A percentile compares a stretch with the other conserved stretches of the same genome.
These are phyloP conservation scores for Poecilia velifera DNA, from an alignment of 2,797 vertebrate species.

Conservation along the genomic window DNA sequence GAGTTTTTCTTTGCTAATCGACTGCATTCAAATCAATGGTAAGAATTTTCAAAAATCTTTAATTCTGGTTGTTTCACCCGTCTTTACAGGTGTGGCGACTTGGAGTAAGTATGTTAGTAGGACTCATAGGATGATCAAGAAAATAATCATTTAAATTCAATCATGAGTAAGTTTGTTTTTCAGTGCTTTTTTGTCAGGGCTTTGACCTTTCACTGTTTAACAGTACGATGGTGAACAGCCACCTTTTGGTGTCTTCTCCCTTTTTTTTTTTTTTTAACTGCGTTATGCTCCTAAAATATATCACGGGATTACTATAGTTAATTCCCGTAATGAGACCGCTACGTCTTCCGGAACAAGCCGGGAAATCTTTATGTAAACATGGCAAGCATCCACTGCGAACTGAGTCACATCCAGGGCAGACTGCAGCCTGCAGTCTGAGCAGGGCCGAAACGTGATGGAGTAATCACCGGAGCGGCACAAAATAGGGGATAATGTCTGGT, in stretches of 20 bases:
- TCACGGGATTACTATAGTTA: conserved; percentile 38
- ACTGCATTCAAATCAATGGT: background rate
- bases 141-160: too few species aligned
- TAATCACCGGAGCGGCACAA: conserved; percentile 61
- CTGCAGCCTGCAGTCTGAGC: conserved; percentile 47
- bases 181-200: background rate
- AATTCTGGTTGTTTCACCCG: background rate
- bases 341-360: conserved; percentile 55
- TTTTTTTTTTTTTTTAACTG: background rate
- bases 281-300: conserved; percentile 28
- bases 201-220: background rate
- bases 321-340: conserved; percentile 43
- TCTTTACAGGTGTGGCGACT: background rate
- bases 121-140: too few species aligned
- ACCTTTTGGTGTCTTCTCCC: conserved; percentile 19
- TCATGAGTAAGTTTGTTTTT: background rate
- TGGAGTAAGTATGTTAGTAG: background rate
- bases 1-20: background rate
- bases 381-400: conserved; percentile 56
- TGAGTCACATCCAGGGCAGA: conserved; percentile 51
- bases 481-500: conserved; percentile 58
- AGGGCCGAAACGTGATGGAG: conserved; percentile 61
- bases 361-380: conserved; percentile 69
- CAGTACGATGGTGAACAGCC: background rate
- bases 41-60: too few species aligned